Percentiles rank a stretch among this genome's conserved stretches.
Conservation (phyloP, 2,797 vertebrate genomes). For the Sebastes baramenuke region DNA sequence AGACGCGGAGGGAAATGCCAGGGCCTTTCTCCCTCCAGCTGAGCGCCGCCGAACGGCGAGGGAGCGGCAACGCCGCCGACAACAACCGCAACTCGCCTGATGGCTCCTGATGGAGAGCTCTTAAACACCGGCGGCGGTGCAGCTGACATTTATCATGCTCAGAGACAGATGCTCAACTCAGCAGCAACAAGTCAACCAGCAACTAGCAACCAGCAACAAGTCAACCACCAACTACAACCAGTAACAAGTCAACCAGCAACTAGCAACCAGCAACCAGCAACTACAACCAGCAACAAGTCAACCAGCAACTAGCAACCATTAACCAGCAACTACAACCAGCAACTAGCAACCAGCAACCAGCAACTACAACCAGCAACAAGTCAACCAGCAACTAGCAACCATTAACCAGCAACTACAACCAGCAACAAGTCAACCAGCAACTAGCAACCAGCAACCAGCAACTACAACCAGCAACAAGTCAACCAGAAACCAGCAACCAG, state of each 20-base stretch:
- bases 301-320: background rate
- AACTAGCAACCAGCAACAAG: background rate
- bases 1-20: conserved; percentile 18
- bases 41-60: background rate
- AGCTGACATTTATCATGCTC: conserved; percentile 10
- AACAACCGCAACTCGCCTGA: background rate
- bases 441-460: background rate
- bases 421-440: background rate
- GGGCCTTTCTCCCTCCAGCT: background rate
- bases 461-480: background rate
- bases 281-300: background rate
- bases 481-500: background rate
- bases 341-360: background rate
- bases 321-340: background rate
- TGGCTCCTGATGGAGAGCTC: background rate
- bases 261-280: background rate
- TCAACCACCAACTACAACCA: background rate
- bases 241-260: background rate
- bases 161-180: background rate
- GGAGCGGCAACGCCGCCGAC: background rate
- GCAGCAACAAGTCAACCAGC: background rate
- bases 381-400: background rate
- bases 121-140: background rate
- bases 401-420: no score
- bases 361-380: no score